Evolutionary conservation across 2,797 vertebrate genomes (phyloP).

Genomic region (Sebastes taczanowskii): DNA sequence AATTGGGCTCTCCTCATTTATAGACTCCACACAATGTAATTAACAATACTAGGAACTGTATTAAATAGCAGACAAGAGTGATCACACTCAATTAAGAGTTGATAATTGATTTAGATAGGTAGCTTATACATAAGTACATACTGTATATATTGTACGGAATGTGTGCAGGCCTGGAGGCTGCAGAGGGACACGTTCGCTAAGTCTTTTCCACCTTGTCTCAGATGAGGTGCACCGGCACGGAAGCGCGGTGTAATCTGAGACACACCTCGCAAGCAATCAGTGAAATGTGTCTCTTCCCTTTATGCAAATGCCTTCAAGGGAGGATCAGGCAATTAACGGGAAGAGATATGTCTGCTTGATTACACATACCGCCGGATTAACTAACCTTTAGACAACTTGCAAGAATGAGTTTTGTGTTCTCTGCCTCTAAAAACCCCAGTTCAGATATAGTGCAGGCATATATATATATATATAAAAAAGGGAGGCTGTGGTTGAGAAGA

Average conservation of each 20-base stretch:
- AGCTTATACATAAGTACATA: neutral
- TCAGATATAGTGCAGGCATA: neutral
- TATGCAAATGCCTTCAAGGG: slow-evolving; percentile 49
- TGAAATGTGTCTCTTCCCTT: slow-evolving; percentile 17
- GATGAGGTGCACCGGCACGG: slow-evolving; percentile 20
- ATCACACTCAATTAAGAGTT: neutral
- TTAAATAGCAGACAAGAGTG: neutral
- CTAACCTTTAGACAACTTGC: slow-evolving; percentile 39
- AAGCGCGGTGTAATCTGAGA: slow-evolving; percentile 44
- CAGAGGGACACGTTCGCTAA: neutral
- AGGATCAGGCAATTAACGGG: slow-evolving; percentile 57
- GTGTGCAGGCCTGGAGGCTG: neutral
- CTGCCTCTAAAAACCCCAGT: neutral
- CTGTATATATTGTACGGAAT: neutral
- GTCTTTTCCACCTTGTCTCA: slow-evolving; percentile 18
- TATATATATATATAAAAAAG: neutral
- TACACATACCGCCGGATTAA: slow-evolving; percentile 55
- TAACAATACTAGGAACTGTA: neutral
- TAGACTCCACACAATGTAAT: neutral
- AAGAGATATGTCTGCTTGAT: slow-evolving; percentile 55
- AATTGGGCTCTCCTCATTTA: neutral
- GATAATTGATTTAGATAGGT: slow-evolving; percentile 7
- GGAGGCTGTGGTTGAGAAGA: neutral
- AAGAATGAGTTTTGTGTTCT: neutral
- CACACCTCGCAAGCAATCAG: slow-evolving; percentile 52